Evolutionary conservation across 2,888 invertebrate genomes (phyloP), one percentile per base, ranked within the genome.

Genomic region (Marronus borbonicus): DNA sequence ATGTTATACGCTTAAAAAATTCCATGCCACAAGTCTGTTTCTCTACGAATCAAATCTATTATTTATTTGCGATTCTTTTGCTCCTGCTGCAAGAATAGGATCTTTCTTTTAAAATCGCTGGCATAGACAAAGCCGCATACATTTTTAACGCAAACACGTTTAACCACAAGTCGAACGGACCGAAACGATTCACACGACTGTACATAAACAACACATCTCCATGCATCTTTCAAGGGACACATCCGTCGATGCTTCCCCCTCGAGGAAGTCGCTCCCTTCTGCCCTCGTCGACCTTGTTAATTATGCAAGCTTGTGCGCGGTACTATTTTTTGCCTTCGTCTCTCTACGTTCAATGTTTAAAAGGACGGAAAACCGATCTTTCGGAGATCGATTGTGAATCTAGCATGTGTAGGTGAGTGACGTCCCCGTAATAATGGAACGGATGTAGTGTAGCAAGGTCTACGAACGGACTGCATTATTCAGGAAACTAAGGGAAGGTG

Each of bases 131-230:
- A 55, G 55, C 55, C 8, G 55, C n/a, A 14, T 55, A n/a, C n/a
- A 55, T 55, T 14, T n/a, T 55, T 55, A n/a, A 55, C 3, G 17
- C 17, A 8, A 20, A 55, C 55, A 55, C 55, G 55, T 55, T 55
- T 55, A 55, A 55, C 55, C 55, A 17, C 55, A 55, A 17, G 17
- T 55, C 55, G 55, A 52, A 52, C 52, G 52, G 52, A 4, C 52
- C 14, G 52, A 17, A 20, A 20, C 55, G 55, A 55, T 55, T 55
- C 55, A 20, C 55, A 55, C 17, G 20, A 4, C 17, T 17, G 55
- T 55, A 55, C 55, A 55, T 55, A 55, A 55, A 55, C 55, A 55
- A 55, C 55, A n/a, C 17, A 14, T 55, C 55, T n/a, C 20, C n/a
- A 55, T 55, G n/a, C 20, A 55, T 55, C 55, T 55, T 55, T 55